phyloP scores from a whole-genome alignment of 1,140 invertebrate species.

The Anagrus nilaparvatae region DNA sequence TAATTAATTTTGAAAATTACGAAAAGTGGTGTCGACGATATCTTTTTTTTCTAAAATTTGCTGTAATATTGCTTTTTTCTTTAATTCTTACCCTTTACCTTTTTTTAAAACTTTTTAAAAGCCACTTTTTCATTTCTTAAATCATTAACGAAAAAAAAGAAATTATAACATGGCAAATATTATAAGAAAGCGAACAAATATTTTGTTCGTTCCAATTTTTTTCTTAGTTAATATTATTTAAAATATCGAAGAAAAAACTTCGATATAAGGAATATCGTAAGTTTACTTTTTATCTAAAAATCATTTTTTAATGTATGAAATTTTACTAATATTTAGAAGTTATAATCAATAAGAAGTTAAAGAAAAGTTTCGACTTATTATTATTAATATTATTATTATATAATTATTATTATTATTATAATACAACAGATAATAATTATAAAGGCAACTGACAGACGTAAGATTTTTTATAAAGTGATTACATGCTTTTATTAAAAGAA shows the following conservation, averaged over 20 bases:
- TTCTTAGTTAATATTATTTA: constrained; percentile 16
- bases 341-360: constrained; percentile 17
- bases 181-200: constrained; percentile 12
- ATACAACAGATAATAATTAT: constrained; percentile 16
- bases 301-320: constrained; percentile 17
- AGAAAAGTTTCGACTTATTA: too few species aligned
- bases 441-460: constrained; percentile 16
- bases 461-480: too few species aligned
- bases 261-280: constrained; percentile 16
- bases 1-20: constrained; percentile 25
- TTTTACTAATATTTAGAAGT: constrained; percentile 17
- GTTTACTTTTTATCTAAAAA: constrained; percentile 16
- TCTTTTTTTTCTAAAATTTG: constrained; percentile 10
- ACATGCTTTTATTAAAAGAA: too few species aligned
- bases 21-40: constrained; percentile 37
- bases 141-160: constrained; percentile 17
- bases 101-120: constrained; percentile 13
- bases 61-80: constrained; percentile 8
- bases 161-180: constrained; percentile 15
- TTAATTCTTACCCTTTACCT: constrained; percentile 15
- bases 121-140: constrained; percentile 13
- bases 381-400: too few species aligned
- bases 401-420: constrained; percentile 5
- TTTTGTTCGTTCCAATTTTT: constrained; percentile 10
- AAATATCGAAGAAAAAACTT: constrained; percentile 18